Evolutionary conservation across 2,888 invertebrate genomes (phyloP), one percentile per base, ranked within the genome.

Genomic region (Scotopteryx bipunctaria): DNA sequence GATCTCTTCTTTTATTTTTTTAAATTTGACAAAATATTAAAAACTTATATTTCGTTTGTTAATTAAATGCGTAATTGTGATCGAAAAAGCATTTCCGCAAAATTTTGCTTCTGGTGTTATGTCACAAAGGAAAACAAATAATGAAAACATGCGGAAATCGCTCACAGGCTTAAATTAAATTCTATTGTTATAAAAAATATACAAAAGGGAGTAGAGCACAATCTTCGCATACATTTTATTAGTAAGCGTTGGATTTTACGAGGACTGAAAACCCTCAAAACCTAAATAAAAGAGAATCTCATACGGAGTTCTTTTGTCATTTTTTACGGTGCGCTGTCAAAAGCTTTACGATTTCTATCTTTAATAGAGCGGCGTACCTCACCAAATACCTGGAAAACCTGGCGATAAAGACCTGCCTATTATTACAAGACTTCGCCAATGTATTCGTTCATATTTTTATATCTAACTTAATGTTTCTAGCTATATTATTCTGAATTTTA

Each of bases 291-390:
- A 78, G 77, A 74, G 71, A 76, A 80, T 78, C 79, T 83, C 83
- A 80, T 86, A 83, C 76, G 76, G 65, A 78, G 76, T 76, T 70
- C 74, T 70, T 85, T 86, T 85, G 83, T 81, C 76, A 81, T 76
- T 82, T 86, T 86, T 86, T 85, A 86, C 81, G 84, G 81, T 74
- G 66, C 73, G 73, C 75, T 78, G 80, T 83, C 79, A 85, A 82
- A 81, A 76, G 79, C 72, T 80, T 85, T 85, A 86, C 79, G 85
- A 79, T 81, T n/a, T 81, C 76, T 70, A 78, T 81, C 75, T 78
- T 77, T 75, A 73, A 72, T 60, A 60, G 54, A 59, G 61, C 46
- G 58, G 62, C 52, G 66, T 57, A 59, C 55, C 57, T 54, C 51
- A 50, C 56, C 63, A 68, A 69, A 71, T 69, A 69, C 63, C 66